Base-by-base conservation (phyloP, 2,888 invertebrate species). In the Sthenelais limicola region DNA sequence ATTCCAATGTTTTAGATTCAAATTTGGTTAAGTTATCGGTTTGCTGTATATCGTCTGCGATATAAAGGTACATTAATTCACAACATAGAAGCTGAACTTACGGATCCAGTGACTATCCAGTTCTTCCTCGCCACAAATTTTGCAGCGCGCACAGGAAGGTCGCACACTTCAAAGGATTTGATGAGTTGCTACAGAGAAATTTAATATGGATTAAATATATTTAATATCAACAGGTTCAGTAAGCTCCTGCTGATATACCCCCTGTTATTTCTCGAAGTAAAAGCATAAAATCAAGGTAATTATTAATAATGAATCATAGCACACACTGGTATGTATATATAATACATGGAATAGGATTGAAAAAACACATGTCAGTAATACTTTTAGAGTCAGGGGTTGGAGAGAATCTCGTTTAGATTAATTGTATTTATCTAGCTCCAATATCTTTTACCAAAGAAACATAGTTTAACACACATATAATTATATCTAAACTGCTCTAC, bases 121-220 rank as follows among this genome's bases (percentile, higher is more conserved):
- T 98, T 98, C 88, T 99, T 99, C 47, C 99, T 91, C 0, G 97
- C 93, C 12, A 99, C 95, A 89, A 99, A 99, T 83, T 95, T 94
- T 0, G 97, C 97, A 0, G 97, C 94, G 82, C 99, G 91, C 3
- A 99, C 98, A 0, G 99, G 99, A 33, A 98, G 89, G 86, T 98
- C 98, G 87, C 98, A 98, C 2, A 92, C 91, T 90, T 92, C 89
- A 82, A 90, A 90, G 0, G 90, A 88, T 80, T 91, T 91, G 73
- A 91, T 89, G 66, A 90, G 84, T 76, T 75, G 76, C 78, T 80
- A 71, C 18, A 43, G 47, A 43, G 18, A 43, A 43, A 15, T 15
- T 18, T 15, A n/a, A n/a, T 18, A n/a, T 15, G 18, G 12, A 43
- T 43, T 43, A 43, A 15, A 12, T 15, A 43, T 15, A 43, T 18